Evolutionary conservation across 2,797 vertebrate species (phyloP), one percentile per base, ranked within the genome.

Genomic region (Petrocephalus schoutedeni): DNA sequence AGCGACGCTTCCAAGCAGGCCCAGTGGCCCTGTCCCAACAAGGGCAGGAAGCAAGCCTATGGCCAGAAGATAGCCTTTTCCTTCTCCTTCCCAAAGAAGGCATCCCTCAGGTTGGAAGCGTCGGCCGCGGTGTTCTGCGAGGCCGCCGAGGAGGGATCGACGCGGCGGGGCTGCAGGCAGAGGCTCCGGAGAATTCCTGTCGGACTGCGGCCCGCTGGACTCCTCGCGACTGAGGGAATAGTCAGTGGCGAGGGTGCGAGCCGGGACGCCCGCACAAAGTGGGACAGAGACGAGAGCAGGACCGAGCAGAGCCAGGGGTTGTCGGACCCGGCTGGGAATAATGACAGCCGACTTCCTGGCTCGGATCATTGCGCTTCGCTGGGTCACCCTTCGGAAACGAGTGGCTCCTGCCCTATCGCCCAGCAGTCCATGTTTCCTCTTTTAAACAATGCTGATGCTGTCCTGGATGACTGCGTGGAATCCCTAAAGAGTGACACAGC

Each of bases 91-190:
- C 96, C 96, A 14, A 97, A 97, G 94, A 97, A 96, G 93, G 95
- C 96, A 5, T 93, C 91, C 0, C 86, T 97, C 89, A 97, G 96
- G 87, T 94, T 97, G 85, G 96, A 97, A 90, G 96, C 96, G 49
- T 97, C 96, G 3, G 97, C 97, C 1, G 96, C 97, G 0, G 96
- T 96, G 74, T 97, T 97, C 92, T 97, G 95, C 19, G 97, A 97
- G 88, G 93, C 93, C 64, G 94, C 93, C 2, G 96, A 97, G 0
- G 96, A 97, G 54, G 91, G 91, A 0, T 93, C 95, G 23, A 9
- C 23, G 80, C 93, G 93, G 58, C 94, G 92, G 0, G 93, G 93
- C 77, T 89, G 93, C 84, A 93, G 90, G 91, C 94, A 94, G 86
- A 96, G 93, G 93, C 95, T 95, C 45, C 93, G 94, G 85, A 95